Percentiles rank a stretch among this genome's conserved stretches.
These are phyloP conservation scores for Trichonephila inaurata DNA, from an alignment of 1,140 invertebrate species.

Conservation along the genomic window DNA sequence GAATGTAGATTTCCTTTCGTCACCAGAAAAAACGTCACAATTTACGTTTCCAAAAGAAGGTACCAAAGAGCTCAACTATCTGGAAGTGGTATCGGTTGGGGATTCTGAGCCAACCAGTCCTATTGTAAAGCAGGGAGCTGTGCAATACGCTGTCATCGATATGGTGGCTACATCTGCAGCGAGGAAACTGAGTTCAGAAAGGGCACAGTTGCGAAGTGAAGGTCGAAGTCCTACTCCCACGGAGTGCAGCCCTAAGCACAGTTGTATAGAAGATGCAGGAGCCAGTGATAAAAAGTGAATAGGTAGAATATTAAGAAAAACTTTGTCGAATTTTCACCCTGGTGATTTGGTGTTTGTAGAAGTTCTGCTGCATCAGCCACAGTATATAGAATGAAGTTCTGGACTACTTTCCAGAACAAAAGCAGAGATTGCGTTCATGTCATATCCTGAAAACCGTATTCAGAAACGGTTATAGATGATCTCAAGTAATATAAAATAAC, in stretches of 20 bases:
- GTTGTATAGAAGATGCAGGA: constrained; percentile 41
- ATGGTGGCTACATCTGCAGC: constrained; percentile 73
- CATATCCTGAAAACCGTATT: constrained; percentile 47
- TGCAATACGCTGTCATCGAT: constrained; percentile 76
- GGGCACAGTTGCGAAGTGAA: constrained; percentile 66
- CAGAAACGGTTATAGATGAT: background rate
- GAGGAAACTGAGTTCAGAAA: constrained; percentile 72
- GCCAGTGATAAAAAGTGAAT: constrained; percentile 64
- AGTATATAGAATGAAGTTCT: background rate
- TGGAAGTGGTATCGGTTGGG: constrained; percentile 70
- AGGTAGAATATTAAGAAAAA: background rate
- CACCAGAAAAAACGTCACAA: constrained; percentile 64
- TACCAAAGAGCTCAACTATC: constrained; percentile 75
- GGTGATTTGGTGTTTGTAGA: constrained; percentile 44
- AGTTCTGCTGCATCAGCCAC: constrained; percentile 28
- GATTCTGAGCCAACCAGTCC: constrained; percentile 73
- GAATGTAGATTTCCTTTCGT: constrained; percentile 41
- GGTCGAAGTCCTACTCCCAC: constrained; percentile 68
- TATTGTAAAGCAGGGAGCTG: constrained; percentile 60
- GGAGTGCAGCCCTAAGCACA: constrained; percentile 70
- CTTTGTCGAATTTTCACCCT: background rate
- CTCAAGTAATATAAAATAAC: constrained; percentile 32
- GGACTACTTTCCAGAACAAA: background rate
- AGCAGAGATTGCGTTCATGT: constrained; percentile 7
- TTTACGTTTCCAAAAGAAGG: constrained; percentile 74